Percentiles rank a stretch among this genome's conserved stretches.
Evolutionary conservation across 2,797 vertebrate genomes (phyloP).

Genomic region (Alcedo quadribrachys): DNA sequence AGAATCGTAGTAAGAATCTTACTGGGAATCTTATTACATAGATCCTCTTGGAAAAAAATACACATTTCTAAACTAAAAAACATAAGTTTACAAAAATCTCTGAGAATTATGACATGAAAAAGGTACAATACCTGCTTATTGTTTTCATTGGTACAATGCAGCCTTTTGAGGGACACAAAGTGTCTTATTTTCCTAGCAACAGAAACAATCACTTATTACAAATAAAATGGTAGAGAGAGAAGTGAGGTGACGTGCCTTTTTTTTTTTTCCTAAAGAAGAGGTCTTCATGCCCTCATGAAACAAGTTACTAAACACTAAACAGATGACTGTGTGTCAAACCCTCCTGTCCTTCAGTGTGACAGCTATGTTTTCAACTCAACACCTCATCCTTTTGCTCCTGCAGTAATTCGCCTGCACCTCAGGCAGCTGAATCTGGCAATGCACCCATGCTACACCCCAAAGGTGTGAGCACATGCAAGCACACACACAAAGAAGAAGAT

Average conservation of each 20-base stretch:
- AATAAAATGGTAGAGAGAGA: neutral
- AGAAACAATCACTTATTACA: slow-evolving; percentile 72
- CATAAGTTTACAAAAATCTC: neutral
- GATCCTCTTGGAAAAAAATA: neutral
- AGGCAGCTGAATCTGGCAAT: neutral
- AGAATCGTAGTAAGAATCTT: neutral
- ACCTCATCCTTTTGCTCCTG: neutral
- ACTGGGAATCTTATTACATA: neutral
- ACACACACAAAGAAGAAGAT: neutral
- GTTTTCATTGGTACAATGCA: slow-evolving; percentile 85
- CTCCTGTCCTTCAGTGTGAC: neutral
- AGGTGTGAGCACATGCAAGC: neutral
- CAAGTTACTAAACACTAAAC: neutral
- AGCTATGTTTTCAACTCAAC: neutral
- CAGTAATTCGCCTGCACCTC: neutral
- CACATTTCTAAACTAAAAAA: neutral
- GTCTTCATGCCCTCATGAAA: neutral
- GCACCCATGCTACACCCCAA: no score
- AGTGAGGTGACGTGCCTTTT: neutral
- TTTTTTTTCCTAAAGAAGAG: neutral
- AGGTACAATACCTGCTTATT: slow-evolving; percentile 87
- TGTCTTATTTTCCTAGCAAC: slow-evolving; percentile 92
- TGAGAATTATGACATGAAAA: neutral
- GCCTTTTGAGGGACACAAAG: slow-evolving; percentile 94
- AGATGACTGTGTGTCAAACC: neutral